Evolutionary conservation across 2,888 invertebrate genomes (phyloP), one percentile per base, ranked within the genome.

Genomic region (Muscina levida): DNA sequence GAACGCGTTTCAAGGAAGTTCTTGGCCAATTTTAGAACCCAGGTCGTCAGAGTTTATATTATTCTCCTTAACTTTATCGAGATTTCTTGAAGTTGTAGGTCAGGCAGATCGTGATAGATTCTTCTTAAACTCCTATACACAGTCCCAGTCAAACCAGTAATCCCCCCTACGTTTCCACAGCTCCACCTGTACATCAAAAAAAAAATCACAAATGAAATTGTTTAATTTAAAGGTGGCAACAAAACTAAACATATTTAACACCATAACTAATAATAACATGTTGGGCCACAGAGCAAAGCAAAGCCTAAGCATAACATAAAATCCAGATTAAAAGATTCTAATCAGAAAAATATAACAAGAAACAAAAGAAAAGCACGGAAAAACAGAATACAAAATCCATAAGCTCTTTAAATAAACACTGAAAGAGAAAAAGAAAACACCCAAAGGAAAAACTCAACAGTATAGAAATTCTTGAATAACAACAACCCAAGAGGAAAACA

Each of bases 181-280:
- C n/a, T n/a, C n/a, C n/a, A n/a, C 53, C 53, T 2, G 53, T 53
- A 48, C 2, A 31, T 31, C 8, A 31, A 31, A 15, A 17, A 22
- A 44, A 13, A 2, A 2, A 15, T 17, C 17, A 17, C 48, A 71
- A 79, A 59, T 46, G 26, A 72, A 77, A 73, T 51, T 19, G 72
- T 51, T 77, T 73, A 73, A 73, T 71, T 77, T 73, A 59, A 80
- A 77, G 15, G 51, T 59, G 51, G 65, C 17, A 78, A 73, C 65
- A 77, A 78, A 71, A 72, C 62, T 62, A 74, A 62, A 74, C 71
- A 78, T 53, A 79, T 75, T 74, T 77, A 79, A 77, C 75, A 72
- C 39, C 37, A 77, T 71, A 46, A 66, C 56, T 57, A 73, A 68
- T 68, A 68, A 53, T 56, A 68, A 68, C 67, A 11, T 37, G 65